Conservation (phyloP, 37 sponge, comb jelly and placozoan genomes). For the Halichondria panicea region DNA sequence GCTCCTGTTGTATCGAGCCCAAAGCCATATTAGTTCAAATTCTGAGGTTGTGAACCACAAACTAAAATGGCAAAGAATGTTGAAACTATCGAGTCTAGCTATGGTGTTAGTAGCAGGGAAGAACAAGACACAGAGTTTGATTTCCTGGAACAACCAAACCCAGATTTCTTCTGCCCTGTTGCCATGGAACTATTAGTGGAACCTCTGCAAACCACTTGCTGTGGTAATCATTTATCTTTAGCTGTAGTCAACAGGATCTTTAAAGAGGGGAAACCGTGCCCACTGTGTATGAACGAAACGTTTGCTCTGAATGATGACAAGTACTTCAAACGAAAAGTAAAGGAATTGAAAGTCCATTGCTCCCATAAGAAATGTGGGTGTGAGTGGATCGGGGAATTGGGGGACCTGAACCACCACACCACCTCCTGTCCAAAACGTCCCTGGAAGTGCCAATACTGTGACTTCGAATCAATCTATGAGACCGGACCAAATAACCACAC, state of each 20-base stretch:
- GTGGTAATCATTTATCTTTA: slow-evolving; percentile 13
- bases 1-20: no score
- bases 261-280: slow-evolving; percentile 1
- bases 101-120: no score
- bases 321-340: slow-evolving; percentile 12
- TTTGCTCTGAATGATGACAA: no score
- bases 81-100: no score
- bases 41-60: no score
- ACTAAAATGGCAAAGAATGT: no score
- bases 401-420: slow-evolving; percentile 1
- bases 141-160: slow-evolving; percentile 6
- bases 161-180: slow-evolving; percentile 21
- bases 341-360: slow-evolving; percentile 22
- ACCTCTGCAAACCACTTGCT: slow-evolving; percentile 17
- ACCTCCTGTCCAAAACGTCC: slow-evolving; percentile 23
- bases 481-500: slow-evolving; percentile 1
- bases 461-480: slow-evolving; percentile 7
- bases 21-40: no score
- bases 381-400: slow-evolving; percentile 41
- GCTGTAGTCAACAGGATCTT: not conserved
- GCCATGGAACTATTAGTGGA: slow-evolving; percentile 13
- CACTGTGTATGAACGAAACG: slow-evolving; percentile 9
- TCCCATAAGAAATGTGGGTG: slow-evolving; percentile 26
- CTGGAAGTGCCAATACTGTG: slow-evolving; percentile 25
- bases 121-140: no score